Evolutionary conservation across 1,140 invertebrate genomes (phyloP).

Genomic region (Nasonia giraulti): DNA sequence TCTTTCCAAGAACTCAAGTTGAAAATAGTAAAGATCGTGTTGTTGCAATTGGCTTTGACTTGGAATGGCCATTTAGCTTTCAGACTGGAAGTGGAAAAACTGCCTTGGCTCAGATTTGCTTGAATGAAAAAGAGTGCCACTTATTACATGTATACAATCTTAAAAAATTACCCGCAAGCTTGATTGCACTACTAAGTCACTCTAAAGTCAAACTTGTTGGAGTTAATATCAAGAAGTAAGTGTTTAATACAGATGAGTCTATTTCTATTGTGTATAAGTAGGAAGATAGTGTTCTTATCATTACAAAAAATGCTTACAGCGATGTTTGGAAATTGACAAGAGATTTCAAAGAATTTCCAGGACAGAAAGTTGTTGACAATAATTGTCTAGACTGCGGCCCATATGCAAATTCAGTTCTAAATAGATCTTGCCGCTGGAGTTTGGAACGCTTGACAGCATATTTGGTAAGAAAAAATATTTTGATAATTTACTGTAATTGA

Average conservation of each 20-base stretch:
- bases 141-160: conserved; percentile 76
- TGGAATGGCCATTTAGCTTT: conserved; percentile 80
- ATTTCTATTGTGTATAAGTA: not conserved
- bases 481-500: conserved; percentile 30
- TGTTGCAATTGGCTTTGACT: conserved; percentile 77
- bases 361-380: conserved; percentile 73
- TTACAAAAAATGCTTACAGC: conserved; percentile 66
- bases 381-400: conserved; percentile 78
- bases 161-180: conserved; percentile 75
- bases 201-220: conserved; percentile 77
- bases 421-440: conserved; percentile 77
- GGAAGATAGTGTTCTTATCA: not conserved
- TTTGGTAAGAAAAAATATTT: conserved; percentile 68
- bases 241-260: conserved; percentile 20
- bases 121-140: conserved; percentile 73
- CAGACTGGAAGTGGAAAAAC: conserved; percentile 78
- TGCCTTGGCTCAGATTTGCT: conserved; percentile 77
- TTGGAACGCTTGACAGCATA: conserved; percentile 76
- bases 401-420: conserved; percentile 76
- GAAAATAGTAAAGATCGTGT: conserved; percentile 65
- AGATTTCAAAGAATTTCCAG: conserved; percentile 77
- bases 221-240: conserved; percentile 80
- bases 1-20: conserved; percentile 69
- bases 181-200: conserved; percentile 76
- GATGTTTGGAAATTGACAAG: conserved; percentile 79